Base-by-base conservation (phyloP, 2,113 vertebrate genomes). In the Lepus americanus region DNA sequence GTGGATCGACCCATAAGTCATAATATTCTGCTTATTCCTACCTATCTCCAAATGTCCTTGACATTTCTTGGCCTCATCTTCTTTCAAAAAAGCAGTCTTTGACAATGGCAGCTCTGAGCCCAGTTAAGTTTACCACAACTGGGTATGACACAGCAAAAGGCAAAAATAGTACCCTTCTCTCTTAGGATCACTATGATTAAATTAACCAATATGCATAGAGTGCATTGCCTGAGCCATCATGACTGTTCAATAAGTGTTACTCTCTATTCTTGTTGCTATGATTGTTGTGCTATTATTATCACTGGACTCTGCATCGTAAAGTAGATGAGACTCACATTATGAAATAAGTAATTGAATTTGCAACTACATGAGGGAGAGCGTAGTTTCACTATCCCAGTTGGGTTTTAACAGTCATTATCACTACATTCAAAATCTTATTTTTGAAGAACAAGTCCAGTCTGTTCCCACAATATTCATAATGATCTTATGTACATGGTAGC, bases 391-490 rank as follows among this genome's bases (percentile, higher is more conserved):
- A 10, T 63, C 39, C 22, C 3, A 51, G 23, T 64, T 25, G 33
- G 70, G 79, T 92, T 87, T 86, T 53, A 36, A 33, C 25, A 64
- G 44, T 25, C 44, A 59, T 69, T 89, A 69, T 16, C 70, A 87
- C 78, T 72, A 76, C 31, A 67, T 44, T 29, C 87, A 64, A 90
- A 92, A 95, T 94, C 5, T 36, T 85, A 8, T 23, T 73, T 82
- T 73, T 79, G 33, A 88, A 79, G 33, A 36, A 78, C 29, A 92
- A 88, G 74, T 92, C 6, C 61, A 86, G 23, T 79, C 59, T 72
- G 36, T 80, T 9, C 36, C 55, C 19, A 66, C 59, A 19, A 67
- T 67, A 84, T 61, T 92, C 69, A 44, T 69, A 89, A 55, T 63
- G 49, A 33, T 74, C 17, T 93, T 95, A 55, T 23, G 33, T 95